Evolutionary conservation across 2,113 vertebrate species (phyloP), one percentile per base, ranked within the genome.

Genomic region (Daubentonia madagascariensis): DNA sequence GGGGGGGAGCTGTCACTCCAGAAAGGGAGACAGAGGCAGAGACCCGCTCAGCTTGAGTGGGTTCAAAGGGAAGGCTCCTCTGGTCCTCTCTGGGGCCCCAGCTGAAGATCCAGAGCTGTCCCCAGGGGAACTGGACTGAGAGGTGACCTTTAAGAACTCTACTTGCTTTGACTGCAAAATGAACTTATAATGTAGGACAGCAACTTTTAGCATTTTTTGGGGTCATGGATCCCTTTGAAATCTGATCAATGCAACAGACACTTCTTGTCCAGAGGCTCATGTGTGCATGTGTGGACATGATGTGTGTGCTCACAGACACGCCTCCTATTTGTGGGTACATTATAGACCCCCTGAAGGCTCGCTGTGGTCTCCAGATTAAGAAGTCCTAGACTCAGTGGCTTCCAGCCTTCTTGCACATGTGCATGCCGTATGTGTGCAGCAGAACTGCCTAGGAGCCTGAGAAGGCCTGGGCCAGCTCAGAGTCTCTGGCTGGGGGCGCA

Each of bases 231-330:
- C 75, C 52, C 48, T 32, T 59, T 87, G 79, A 61, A 45, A 43
- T 54, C 25, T 40, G 91, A 25, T 63, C 35, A 68, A 70, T 28
- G 37, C 13, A n/a, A 7, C 32, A 63, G 52, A n/a, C 6, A 17
- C 30, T 63, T 86, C n/a, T 6, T 45, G 20, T 43, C 23, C 40
- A 13, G 28, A 37, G 54, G 59, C 35, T 63, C 25, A 6, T 25
- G 30, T 50, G 28, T 1, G 0, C 2, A 1, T 17, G 18, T 30
- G 30, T 54, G 23, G 18, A 32, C 28, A 1, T 0, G 6, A 20
- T 3, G 2, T 17, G 43, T 63, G 80, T 28, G 68, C 9, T 48
- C 22, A 63, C 0, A 0, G 3, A 25, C 5, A 18, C 30, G 61
- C 40, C 75, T 40, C 8, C 57, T 54, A 2, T 17, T 30, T 20